phyloP scores from a whole-genome alignment of 2,888 invertebrate genomes.

The Gortyna flavago region DNA sequence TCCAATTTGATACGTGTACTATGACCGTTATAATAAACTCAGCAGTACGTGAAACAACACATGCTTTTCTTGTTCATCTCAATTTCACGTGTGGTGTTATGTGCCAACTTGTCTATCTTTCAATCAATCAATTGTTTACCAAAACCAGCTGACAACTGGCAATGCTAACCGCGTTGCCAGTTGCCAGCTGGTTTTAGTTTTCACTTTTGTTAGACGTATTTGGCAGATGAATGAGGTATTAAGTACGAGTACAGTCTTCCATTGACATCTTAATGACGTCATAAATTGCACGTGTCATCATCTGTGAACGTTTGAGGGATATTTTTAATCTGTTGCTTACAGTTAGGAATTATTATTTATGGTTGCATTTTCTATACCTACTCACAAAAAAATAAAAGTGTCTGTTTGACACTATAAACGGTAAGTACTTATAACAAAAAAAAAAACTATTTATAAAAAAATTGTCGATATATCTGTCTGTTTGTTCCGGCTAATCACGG shows the following conservation, averaged over 20 bases:
- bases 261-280: conserved; percentile 28
- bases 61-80: conserved; percentile 19
- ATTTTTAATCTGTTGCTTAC: conserved; percentile 29
- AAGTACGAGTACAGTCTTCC: conserved; percentile 2
- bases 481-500: background rate
- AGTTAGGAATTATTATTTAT: conserved; percentile 3
- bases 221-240: conserved; percentile 36
- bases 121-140: conserved; percentile 45
- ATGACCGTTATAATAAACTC: conserved; percentile 11
- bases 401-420: background rate
- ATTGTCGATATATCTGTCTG: background rate
- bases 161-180: conserved; percentile 34
- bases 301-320: conserved; percentile 18
- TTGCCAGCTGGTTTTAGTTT: conserved; percentile 30
- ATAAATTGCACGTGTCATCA: conserved; percentile 36
- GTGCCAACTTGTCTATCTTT: conserved; percentile 62
- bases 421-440: no score
- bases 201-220: conserved; percentile 48
- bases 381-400: background rate
- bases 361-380: background rate
- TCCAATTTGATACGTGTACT: no score
- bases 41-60: conserved; percentile 21
- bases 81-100: conserved; percentile 28
- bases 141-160: no score
- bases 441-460: background rate